These are phyloP conservation scores for Echeneis naucrates DNA, from an alignment of 2,797 vertebrate genomes.

Conservation along the genomic window DNA sequence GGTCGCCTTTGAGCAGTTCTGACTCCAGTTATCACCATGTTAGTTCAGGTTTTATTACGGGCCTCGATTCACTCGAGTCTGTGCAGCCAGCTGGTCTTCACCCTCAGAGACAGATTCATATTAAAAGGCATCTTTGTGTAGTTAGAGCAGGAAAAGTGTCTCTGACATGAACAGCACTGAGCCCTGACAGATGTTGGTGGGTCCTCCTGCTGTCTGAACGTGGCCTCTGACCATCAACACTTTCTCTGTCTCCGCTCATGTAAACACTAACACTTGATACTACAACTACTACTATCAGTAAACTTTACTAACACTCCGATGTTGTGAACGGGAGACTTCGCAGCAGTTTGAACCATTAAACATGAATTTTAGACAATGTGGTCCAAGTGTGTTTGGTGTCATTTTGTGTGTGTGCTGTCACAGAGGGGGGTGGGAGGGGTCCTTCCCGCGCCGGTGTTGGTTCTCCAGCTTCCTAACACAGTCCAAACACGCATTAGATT, in stretches of 20 bases:
- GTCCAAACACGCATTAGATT: no score
- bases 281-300: conserved; percentile 13
- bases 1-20: neutral
- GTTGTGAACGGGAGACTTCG: conserved; percentile 34
- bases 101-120: neutral
- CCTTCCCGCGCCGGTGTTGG: no score
- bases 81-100: neutral
- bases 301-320: conserved; percentile 40
- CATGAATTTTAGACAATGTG: conserved; percentile 31
- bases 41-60: neutral
- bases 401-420: neutral
- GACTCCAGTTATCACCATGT: no score
- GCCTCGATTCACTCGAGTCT: neutral
- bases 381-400: neutral
- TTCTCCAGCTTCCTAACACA: no score
- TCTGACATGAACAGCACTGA: no score
- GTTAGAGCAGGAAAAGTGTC: no score
- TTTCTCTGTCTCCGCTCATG: conserved; percentile 34
- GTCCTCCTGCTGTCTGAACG: conserved; percentile 31
- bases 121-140: no score
- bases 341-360: conserved; percentile 54
- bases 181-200: no score
- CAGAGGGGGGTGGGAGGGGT: no score
- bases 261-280: conserved; percentile 43
- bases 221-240: no score